A percentile compares a stretch with the other conserved stretches of the same genome.
Conservation (phyloP, 1,140 invertebrate species). For the Mylabris phalerata region DNA sequence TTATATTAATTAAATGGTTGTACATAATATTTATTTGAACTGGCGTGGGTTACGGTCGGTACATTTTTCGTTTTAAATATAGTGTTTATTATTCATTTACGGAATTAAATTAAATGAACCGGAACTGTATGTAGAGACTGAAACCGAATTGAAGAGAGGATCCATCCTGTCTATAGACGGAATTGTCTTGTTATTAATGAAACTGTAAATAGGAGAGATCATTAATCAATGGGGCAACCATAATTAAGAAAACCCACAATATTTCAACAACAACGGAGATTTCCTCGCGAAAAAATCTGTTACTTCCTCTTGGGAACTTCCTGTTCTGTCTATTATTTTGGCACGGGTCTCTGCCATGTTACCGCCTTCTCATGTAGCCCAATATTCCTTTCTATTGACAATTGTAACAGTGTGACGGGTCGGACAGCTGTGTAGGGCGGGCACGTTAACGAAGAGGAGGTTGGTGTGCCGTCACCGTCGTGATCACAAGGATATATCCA, state of each 20-base stretch:
- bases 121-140: constrained; percentile 4
- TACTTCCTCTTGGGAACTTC: constrained; percentile 5
- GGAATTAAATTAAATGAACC: constrained; percentile 22
- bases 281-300: neutral
- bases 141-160: too few species aligned
- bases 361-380: constrained; percentile 4
- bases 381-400: too few species aligned
- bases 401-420: too few species aligned
- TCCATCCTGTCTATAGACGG: too few species aligned
- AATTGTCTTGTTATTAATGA: too few species aligned
- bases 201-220: too few species aligned
- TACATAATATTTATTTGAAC: constrained; percentile 21
- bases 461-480: too few species aligned
- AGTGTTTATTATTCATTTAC: constrained; percentile 25
- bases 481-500: too few species aligned
- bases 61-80: constrained; percentile 21
- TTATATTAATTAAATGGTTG: constrained; percentile 21
- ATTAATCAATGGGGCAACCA: too few species aligned
- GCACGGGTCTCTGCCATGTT: constrained; percentile 15
- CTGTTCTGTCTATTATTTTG: constrained; percentile 11
- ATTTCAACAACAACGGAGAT: neutral
- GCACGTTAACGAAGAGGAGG: neutral
- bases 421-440: constrained; percentile 12
- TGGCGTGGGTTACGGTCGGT: constrained; percentile 20
- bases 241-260: too few species aligned